These are phyloP conservation scores for Sebastes taczanowskii DNA, from an alignment of 2,797 vertebrate species.

Conservation along the genomic window DNA sequence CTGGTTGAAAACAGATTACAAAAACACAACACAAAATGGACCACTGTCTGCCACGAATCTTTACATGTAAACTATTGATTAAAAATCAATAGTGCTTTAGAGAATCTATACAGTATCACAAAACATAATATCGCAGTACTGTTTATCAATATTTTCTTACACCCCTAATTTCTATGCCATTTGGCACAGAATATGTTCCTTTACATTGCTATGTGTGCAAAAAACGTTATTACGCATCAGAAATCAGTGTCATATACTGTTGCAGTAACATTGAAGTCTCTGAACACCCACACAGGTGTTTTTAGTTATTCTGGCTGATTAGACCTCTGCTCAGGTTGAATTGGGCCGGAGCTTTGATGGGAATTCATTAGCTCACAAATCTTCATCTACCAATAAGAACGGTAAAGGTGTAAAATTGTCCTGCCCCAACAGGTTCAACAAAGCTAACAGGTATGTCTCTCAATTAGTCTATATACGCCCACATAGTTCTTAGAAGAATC, in stretches of 20 bases:
- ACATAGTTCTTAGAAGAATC: too few species aligned
- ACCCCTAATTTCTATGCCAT: neutral
- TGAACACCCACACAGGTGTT: too few species aligned
- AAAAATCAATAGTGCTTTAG: neutral
- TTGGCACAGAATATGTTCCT: neutral
- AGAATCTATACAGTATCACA: neutral
- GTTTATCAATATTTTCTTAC: neutral
- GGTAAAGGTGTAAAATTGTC: too few species aligned
- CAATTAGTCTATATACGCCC: too few species aligned
- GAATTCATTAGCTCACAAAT: too few species aligned
- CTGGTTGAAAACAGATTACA: neutral
- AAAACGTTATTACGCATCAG: neutral
- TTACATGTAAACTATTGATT: neutral
- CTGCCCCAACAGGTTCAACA: too few species aligned
- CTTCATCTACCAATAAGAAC: too few species aligned
- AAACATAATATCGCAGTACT: neutral
- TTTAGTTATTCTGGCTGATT: too few species aligned
- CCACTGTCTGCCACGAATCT: neutral
- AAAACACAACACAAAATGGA: neutral
- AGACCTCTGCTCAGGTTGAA: too few species aligned
- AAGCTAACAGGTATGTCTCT: too few species aligned
- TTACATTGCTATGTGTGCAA: neutral
- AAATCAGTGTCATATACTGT: neutral
- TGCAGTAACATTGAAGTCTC: rapidly evolving
- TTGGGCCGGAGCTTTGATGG: too few species aligned